Base-by-base conservation (phyloP, 2,113 vertebrate species). In the Tachysurus vachellii region DNA sequence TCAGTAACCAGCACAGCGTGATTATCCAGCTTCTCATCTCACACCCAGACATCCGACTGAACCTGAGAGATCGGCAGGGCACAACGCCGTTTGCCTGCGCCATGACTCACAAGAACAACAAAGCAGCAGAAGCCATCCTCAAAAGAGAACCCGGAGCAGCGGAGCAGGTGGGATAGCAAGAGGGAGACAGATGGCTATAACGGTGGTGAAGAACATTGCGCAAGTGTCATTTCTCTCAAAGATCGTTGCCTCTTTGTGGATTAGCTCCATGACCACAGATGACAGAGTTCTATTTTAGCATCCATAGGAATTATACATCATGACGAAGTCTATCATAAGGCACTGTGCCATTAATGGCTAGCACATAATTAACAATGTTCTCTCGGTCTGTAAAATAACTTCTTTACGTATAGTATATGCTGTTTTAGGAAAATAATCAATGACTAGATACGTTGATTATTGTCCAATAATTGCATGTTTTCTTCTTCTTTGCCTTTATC, bases 61-160 rank as follows among this genome's bases (percentile, higher is more conserved):
- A 95, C 19, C 91, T 97, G 9, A 96, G 98, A 19, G 98, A 99
- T 92, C 95, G 98, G 61, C 98, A 98, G 91, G 97, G 98, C 87
- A 96, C 97, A 95, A 99, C 98, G 6, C 98, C 98, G 0, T 99
- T 99, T 17, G 98, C 98, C 79, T 99, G 98, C 21, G 98, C 98
- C 68, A 99, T 99, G 98, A 99, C 97, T 0, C 96, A 97, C 79
- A 99, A 99, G 94, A 99, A 99, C 89, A 99, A 99, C 87, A 99
- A 98, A 91, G 98, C 98, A 0, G 98, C 98, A 0, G 98, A 99
- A 89, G 96, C 98, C 8, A 99, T 99, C 90, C 92, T 99, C 7
- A 99, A 99, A 90, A 96, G 98, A 88, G 98, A 99, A 88, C 92
- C 97, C 0, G 98, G 98, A 86, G 98, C 98, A 62, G 98, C 98